Evolutionary conservation across 2,113 vertebrate species (phyloP), one percentile per base, ranked within the genome.

Genomic region (Campylorhamphus procurvoides): DNA sequence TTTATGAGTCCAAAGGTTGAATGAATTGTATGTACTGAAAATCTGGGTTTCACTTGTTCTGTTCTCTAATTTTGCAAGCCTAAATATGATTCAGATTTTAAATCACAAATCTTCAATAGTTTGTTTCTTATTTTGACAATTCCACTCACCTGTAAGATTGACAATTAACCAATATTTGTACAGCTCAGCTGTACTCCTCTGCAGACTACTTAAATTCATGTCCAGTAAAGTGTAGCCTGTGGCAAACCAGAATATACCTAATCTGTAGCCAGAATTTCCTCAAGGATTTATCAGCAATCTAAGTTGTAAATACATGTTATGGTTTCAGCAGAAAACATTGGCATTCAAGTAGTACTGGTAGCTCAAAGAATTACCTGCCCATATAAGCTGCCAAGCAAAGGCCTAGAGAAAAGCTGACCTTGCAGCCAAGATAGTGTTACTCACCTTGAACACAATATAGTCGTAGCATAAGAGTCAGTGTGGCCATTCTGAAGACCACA

Each of bases 351-450:
- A 29, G 47, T 1, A 4, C 3, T 39, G 35, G 24, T 76, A 42
- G 44, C 31, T 76, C 44, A 64, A 5, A 83, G 33, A 86, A 47
- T 7, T 27, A 40, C 37, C 14, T 80, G 68, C 25, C n/a, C 6
- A 14, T 1, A 0, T 10, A 67, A 33, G 0, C 1, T 40, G 20
- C 44, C 37, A 55, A 68, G 40, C 5, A 56, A 67, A 67, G 33
- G 7, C 24, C 33, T 7, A 50, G 14, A 16, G 28, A n/a, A 88
- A 73, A 88, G 31, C 40, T 37, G 53, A 42, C 44, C 46, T 37
- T 28, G n/a, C 33, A 56, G 63, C 44, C 52, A 64, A 64, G 49
- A 33, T 39, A 29, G 8, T 0, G 6, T 14, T 53, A 69, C 25
- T 63, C 68, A 27, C 74, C 71, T 94, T 56, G 62, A 50, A 47